phyloP scores from a whole-genome alignment of 2,888 invertebrate species.

The Hemaris fuciformis region DNA sequence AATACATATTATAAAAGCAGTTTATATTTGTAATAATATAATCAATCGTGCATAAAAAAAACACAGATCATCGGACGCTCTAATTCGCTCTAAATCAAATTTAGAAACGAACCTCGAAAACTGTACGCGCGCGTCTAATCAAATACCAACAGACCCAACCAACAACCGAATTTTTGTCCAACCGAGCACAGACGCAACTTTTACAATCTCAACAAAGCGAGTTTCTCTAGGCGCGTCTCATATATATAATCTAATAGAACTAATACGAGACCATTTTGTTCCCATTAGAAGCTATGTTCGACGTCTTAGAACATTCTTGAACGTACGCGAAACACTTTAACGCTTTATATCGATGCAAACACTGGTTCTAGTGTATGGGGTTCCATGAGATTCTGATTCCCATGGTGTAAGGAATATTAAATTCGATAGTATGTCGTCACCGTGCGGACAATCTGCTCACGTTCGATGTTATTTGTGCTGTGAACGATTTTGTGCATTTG shows the following conservation, averaged over 20 bases:
- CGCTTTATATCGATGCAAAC: conserved; percentile 13
- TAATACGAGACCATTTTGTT: background rate
- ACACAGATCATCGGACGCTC: background rate
- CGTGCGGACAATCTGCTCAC: background rate
- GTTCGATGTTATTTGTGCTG: background rate
- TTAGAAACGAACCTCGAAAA: background rate
- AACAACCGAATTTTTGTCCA: background rate
- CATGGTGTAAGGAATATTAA: conserved; percentile 4
- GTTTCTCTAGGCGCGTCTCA: background rate
- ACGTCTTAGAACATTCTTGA: conserved; percentile 8
- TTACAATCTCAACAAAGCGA: background rate
- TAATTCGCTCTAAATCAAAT: background rate
- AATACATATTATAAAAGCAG: too few relatives aligned
- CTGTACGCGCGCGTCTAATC: background rate
- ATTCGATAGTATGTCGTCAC: conserved; percentile 4
- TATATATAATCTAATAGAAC: background rate
- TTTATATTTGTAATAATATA: too few relatives aligned
- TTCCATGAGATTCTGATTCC: conserved; percentile 12
- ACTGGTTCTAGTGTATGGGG: background rate
- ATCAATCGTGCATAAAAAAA: background rate
- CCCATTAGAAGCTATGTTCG: background rate
- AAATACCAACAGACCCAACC: background rate
- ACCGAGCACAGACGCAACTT: background rate
- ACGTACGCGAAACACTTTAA: conserved; percentile 14
- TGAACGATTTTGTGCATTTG: background rate